Base-by-base conservation (phyloP, 2,113 vertebrate species). In the Nesoenas mayeri region DNA sequence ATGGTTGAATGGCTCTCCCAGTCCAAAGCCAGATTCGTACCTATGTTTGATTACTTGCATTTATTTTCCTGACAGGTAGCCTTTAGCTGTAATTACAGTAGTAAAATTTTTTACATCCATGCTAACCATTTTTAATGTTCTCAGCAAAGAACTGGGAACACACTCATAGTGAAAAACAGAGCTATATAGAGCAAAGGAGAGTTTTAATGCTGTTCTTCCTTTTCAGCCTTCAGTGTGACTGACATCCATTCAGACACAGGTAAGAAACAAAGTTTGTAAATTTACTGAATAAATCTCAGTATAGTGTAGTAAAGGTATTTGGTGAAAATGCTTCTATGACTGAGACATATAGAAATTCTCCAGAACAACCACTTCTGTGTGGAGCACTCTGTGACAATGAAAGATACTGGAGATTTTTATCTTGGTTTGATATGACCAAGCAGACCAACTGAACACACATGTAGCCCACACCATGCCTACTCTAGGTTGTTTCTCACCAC, bases 61-160 rank as follows among this genome's bases (percentile, higher is more conserved):
- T 87, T 94, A 81, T 91, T 95, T 91, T 94, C 80, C 44, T 89
- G 95, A 94, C 93, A 95, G 73, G 84, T 89, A 95, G 91, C 78
- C 81, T 96, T 95, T 96, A 79, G 64, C 74, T 89, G 50, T 79
- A 96, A 96, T 96, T 96, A 73, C 48, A 81, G 84, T 61, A 95
- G 57, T 88, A 92, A 94, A 54, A 54, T 79, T 65, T 94, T 94
- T 65, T 95, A 91, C 87, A 82, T 36, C 62, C 82, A 36, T 11
- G n/a, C 79, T 93, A 91, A 85, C 66, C 54, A 54, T 65, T 88
- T 96, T 85, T 87, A 89, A 73, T 19, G 60, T 85, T 88, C 71
- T 85, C 58, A 80, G 67, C 75, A 56, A 16, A 90, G 58, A 79
- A 73, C 40, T 69, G 61, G 69, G 87, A 81, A n/a, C 54, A 58